Evolutionary conservation across 2,113 vertebrate genomes (phyloP).

Genomic region (Heptranchias perlo): DNA sequence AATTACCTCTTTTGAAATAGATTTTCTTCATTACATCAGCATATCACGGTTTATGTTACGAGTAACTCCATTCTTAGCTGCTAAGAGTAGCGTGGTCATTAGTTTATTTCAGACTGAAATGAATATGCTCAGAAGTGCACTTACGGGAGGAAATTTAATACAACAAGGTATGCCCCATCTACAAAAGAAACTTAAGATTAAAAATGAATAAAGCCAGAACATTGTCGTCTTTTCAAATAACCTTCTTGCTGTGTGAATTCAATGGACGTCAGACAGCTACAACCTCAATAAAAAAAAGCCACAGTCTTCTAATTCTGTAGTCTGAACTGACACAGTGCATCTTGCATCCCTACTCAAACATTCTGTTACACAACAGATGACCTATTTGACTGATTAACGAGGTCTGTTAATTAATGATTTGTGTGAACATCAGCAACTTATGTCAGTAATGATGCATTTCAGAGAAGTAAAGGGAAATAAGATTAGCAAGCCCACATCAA

Average conservation of each 20-base stretch:
- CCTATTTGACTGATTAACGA: constrained; percentile 21
- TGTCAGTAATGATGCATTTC: constrained; percentile 5
- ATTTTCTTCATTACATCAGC: constrained; percentile 10
- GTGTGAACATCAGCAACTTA: constrained; percentile 20
- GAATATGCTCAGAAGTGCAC: constrained; percentile 1
- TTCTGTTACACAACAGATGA: neutral
- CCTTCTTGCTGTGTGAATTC: neutral
- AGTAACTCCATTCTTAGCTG: neutral
- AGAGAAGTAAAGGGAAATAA: neutral
- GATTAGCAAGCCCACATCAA: constrained; percentile 4
- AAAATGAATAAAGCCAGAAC: neutral
- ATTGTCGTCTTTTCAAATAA: constrained; percentile 21
- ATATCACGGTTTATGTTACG: constrained; percentile 15
- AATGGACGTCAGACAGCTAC: neutral
- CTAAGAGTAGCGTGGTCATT: neutral
- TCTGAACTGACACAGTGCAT: neutral
- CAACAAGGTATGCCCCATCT: neutral
- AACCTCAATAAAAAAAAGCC: neutral
- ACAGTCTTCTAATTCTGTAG: neutral
- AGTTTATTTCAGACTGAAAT: constrained; percentile 23
- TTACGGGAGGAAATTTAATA: constrained; percentile 20
- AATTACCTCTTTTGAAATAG: constrained; percentile 16
- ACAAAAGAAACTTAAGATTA: constrained; percentile 11
- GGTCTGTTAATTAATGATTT: constrained; percentile 32
- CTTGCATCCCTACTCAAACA: neutral